Conservation (phyloP, 2,113 vertebrate species). For the crab-eating macaque (Macaca fascicularis) region T2T-MFA8v1.1 NC_088386.1:77835001-77835500, state of each 20-base stretch:
- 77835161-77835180: not conserved
- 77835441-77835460: not conserved
- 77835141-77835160: not conserved
- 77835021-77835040: not conserved
- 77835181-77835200: not conserved
- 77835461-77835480: not conserved
- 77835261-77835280: not conserved
- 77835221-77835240: not conserved
- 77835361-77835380: slow-evolving; percentile 3
- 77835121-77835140: not conserved
- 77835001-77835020: not conserved
- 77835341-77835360: not conserved
- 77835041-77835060: not conserved
- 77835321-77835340: not conserved
- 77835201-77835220: not conserved
- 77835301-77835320: not conserved
- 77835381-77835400: not conserved
- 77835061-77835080: not conserved
- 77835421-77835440: not conserved
- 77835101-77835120: not conserved
- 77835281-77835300: not conserved
- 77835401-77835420: not conserved
- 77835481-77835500: not conserved
- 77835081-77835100: not conserved
- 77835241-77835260: not conserved